These are phyloP conservation scores for Xenus cinereus DNA, from an alignment of 2,113 vertebrate genomes.

Conservation along the genomic window DNA sequence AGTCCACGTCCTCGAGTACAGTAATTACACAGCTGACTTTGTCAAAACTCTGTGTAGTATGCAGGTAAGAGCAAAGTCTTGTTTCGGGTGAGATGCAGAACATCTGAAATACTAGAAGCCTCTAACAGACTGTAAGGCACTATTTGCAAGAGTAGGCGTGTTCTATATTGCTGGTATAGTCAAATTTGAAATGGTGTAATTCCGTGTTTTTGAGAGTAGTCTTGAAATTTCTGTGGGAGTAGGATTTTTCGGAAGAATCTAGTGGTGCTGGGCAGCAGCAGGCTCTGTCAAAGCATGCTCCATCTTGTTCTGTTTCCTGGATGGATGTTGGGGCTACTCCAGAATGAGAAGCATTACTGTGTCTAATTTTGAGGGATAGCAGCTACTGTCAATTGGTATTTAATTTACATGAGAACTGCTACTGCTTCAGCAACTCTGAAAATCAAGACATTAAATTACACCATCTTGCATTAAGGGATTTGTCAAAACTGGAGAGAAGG, in stretches of 20 bases:
- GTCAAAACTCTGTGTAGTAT: not conserved
- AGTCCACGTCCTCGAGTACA: not conserved
- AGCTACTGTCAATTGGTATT: not conserved
- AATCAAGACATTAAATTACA: not conserved
- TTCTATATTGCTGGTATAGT: not conserved
- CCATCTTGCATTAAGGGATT: not conserved
- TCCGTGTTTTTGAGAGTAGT: not conserved
- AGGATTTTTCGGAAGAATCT: not conserved
- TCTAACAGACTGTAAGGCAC: not conserved
- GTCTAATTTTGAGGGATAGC: not conserved
- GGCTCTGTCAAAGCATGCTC: not conserved
- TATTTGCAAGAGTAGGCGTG: not conserved
- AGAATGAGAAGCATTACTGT: not conserved
- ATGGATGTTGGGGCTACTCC: not conserved
- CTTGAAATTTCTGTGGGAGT: not conserved
- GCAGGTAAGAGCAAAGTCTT: not conserved
- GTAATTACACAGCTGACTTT: slow-evolving; percentile 5
- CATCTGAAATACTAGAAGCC: not conserved
- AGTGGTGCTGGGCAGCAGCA: not conserved
- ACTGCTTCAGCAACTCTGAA: not conserved
- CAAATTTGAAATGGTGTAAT: not conserved
- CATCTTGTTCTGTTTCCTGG: not conserved
- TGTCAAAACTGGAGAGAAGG: not conserved
- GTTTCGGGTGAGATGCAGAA: not conserved
- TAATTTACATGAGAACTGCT: not conserved